Evolutionary conservation across 2,888 invertebrate species (phyloP), one percentile per base, ranked within the genome.

Genomic region (Noctua pronuba): DNA sequence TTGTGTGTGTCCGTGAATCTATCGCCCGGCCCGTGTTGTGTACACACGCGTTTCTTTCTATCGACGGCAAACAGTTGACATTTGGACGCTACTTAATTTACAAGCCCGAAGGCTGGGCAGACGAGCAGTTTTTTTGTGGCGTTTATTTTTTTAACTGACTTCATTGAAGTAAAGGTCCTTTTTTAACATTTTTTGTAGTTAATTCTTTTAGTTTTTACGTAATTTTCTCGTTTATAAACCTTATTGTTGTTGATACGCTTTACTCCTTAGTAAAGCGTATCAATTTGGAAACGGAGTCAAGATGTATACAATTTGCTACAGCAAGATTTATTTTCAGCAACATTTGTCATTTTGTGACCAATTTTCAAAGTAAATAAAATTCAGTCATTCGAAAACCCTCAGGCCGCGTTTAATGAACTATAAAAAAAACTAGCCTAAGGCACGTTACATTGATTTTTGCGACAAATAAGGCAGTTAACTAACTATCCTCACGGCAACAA

Each of bases 21-120:
- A 84, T 85, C 85, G 82, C 82, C 83, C 82, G 58, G 64, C 65
- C 65, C 60, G 77, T 86, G 79, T 81, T 84, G 46, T 88, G 18
- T 76, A 77, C 77, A 77, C 77, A 75, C 60, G 74, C 79, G 79
- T 81, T 82, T 87, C 82, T 84, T 88, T 86, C 86, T 77, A 85
- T 84, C 78, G 87, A 80, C 41, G 55, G 38, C 79, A 88, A 88
- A 88, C 80, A 87, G 73, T 85, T 85, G 83, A 78, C 75, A 85
- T 82, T 83, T 77, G 46, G 73, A 38, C 21, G 79, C 73, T 79
- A 86, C 85, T 88, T 88, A 80, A 84, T 88, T 86, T 88, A 88
- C 82, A 84, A 83, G 60, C 64, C 75, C 31, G 28, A 11, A 41
- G 16, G 74, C 4, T 8, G 38, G 8, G n/a, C 41, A 86, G 74